Evolutionary conservation across 1,140 invertebrate species (phyloP), one percentile per base, ranked within the genome.

Genomic region (Euwallacea similis): DNA sequence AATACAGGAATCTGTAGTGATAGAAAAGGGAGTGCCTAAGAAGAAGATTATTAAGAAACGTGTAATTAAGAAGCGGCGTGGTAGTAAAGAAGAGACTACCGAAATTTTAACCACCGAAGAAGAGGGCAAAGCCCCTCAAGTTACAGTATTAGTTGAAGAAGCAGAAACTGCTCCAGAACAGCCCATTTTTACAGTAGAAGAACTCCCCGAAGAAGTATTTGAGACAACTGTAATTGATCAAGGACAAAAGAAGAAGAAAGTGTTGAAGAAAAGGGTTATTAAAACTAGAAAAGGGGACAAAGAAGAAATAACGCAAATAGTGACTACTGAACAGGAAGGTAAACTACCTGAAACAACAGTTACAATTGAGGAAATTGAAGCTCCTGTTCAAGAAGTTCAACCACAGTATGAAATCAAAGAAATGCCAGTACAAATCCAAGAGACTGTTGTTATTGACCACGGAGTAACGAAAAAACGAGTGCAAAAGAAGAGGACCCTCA

Each of bases 301-400:
- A 65, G 62, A 76, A 61, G 74, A 79, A 58, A 64, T 63, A 0
- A 79, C 81, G 33, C 68, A 80, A 74, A 81, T 83, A 55, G 72
- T 79, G 55, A 78, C 77, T 2, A 69, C 76, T n/a, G 77, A 83
- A 68, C 79, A 78, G 65, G 83, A 82, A 70, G 82, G 80, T 62
- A 78, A 84, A 68, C 76, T 78, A n/a, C 78, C 80, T 10, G 73
- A 81, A 70, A 79, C 81, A 15, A 81, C 79, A 42, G 77, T 82
- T 44, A 79, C 79, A 73, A 53, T 75, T 72, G 66, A 77, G 47
- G 70, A 75, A 72, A 56, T 72, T 55, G 68, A 74, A 66, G 50
- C 67, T 7, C 81, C 80, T 2, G 76, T 78, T 16, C 62, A 73
- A n/a, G 76, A 74, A 71, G 76, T 82, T 33, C 73, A 77, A 60